phyloP scores from a whole-genome alignment of 2,113 vertebrate genomes.

The Syngnathus floridae region DNA sequence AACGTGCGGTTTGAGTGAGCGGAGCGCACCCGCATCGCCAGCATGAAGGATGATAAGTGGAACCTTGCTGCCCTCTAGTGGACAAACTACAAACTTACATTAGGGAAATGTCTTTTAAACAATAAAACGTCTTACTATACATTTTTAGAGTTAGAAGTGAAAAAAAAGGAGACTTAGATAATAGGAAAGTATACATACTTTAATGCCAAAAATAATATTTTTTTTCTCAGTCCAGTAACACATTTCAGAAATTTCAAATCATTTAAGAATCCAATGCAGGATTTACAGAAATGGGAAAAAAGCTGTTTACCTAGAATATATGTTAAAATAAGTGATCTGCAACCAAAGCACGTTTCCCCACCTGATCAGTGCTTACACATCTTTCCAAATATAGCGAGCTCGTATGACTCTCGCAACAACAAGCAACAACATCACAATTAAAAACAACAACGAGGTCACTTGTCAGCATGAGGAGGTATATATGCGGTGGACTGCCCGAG shows the following conservation, averaged over 20 bases:
- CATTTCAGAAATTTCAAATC: constrained; percentile 55
- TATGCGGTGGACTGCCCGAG: constrained; percentile 39
- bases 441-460: constrained; percentile 34
- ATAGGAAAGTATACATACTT: constrained; percentile 54
- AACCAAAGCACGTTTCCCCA: constrained; percentile 43
- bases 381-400: constrained; percentile 28
- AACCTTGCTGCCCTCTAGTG: constrained; percentile 44
- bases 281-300: constrained; percentile 58
- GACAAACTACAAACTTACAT: neutral
- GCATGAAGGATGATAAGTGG: constrained; percentile 16
- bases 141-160: neutral
- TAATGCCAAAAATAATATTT: constrained; percentile 65
- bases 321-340: constrained; percentile 65
- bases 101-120: neutral
- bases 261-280: constrained; percentile 62
- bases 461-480: constrained; percentile 36
- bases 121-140: no score
- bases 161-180: constrained; percentile 6
- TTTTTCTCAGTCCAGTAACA: constrained; percentile 71
- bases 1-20: constrained; percentile 56
- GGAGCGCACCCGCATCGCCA: constrained; percentile 53
- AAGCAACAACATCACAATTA: constrained; percentile 30
- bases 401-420: constrained; percentile 24
- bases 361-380: constrained; percentile 63
- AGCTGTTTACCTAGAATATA: constrained; percentile 57